Conservation (phyloP, 2,797 vertebrate genomes). For the Graptemys geographica region DNA sequence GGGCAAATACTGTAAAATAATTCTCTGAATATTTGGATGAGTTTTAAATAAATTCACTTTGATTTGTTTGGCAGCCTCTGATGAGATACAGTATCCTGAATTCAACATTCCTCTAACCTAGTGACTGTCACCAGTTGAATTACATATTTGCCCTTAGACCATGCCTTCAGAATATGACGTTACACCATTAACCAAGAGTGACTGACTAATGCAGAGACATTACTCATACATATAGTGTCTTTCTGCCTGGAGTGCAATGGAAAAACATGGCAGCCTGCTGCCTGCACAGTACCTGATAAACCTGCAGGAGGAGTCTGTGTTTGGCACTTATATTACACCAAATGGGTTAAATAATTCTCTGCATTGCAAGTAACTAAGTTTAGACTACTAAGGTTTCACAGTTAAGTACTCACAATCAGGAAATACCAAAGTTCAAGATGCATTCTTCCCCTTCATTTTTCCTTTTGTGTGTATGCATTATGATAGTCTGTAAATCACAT, state of each 20-base stretch:
- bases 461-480: neutral
- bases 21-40: neutral
- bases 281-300: neutral
- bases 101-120: neutral
- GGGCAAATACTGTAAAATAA: neutral
- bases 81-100: neutral
- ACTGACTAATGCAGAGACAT: constrained; percentile 27
- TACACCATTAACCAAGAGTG: neutral
- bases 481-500: neutral
- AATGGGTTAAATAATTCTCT: neutral
- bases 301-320: neutral
- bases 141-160: neutral
- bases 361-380: too few species aligned
- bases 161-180: neutral
- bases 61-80: neutral
- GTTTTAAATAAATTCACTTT: neutral
- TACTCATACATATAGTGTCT: neutral
- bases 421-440: neutral
- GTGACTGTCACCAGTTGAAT: neutral
- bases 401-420: neutral
- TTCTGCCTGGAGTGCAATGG: neutral
- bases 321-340: neutral
- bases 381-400: too few species aligned
- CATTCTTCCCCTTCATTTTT: neutral
- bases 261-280: neutral